Evolutionary conservation across 2,888 invertebrate genomes (phyloP), one percentile per base, ranked within the genome.

Genomic region (Platyscelio sp.): DNA sequence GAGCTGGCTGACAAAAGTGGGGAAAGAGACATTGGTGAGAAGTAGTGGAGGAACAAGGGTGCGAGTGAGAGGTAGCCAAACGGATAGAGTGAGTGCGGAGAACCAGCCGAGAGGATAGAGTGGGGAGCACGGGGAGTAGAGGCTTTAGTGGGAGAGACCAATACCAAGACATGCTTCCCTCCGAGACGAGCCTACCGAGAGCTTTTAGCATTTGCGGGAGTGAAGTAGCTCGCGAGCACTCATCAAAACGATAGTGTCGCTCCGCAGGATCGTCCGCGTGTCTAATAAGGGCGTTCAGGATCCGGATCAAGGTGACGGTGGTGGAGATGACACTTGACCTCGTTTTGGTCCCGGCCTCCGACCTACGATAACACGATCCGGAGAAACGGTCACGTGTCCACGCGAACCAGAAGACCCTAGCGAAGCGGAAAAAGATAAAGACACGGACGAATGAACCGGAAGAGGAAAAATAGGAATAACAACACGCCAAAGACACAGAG

Each of bases 1-100:
- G 91, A 90, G 90, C 89, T 87, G 87, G 83, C 72, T 38, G 75
- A 63, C 63, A 75, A 70, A 87, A 86, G 89, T 88, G 88, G 89
- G 90, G 89, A 91, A 91, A 90, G 85, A 90, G 91, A 91, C 88
- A 89, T 33, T 70, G 43, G 33, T n/a, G 56, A n/a, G 68, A n/a
- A 27, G 68, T 40, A 40, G 54, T 68, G 68, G 43, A 27, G 49
- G 65, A 54, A 40, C 51, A n/a, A 40, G 40, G 40, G 49, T 43
- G 18, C 24, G 83, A 82, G 83, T 60, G 86, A 85, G 83, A 79
- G 40, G 27, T 27, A 40, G n/a, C n/a, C n/a, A n/a, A 86, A 76
- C 71, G 76, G 60, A 49, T 60, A 40, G 81, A 86, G 81, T 67
- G 83, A 87, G 71, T 51, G 68, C 63, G 43, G 40, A 20, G 27